Base-by-base conservation (phyloP, 2,797 vertebrate genomes). In the Anabas testudineus region DNA sequence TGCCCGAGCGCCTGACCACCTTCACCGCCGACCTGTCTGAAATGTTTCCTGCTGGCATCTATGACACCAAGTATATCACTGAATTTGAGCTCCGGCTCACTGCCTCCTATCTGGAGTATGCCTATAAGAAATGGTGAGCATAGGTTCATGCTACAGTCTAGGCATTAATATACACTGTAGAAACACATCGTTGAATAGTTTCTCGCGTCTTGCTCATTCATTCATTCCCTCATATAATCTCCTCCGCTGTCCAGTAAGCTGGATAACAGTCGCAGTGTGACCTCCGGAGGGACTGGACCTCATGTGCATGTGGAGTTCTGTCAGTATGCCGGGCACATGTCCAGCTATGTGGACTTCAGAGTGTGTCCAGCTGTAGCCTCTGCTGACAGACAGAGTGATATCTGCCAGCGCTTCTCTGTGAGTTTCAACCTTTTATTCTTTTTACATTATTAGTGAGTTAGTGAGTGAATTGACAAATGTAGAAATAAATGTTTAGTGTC, bases 41-140 rank as follows among this genome's bases (percentile, higher is more conserved):
- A 80, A 99, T 99, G 96, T 98, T 99, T 80, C 97, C 97, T 0
- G 95, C 95, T 0, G 98, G 98, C 43, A 92, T 99, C 80, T 99
- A 96, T 0, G 98, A 99, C 90, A 99, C 97, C 12, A 99, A 99
- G 87, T 98, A 99, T 0, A 92, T 94, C 30, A 94, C 96, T 0
- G 98, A 99, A 78, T 99, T 97, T 71, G 95, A 99, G 84, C 95
- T 95, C 14, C 94, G 97, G 45, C 95, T 98, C 49, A 83, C 94
- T 2, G 96, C 98, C 0, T 99, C 97, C 45, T 99, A 99, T 80
- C 80, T 99, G 90, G 98, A 99, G 84, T 99, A 99, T 0, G 97
- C 95, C 61, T 99, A 97, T 80, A 97, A 98, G 87, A 99, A 99
- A 85, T 98, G 98, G 98, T 98, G 51, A 43, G 87, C 61, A 15